Evolutionary conservation across 2,888 invertebrate species (phyloP).

Genomic region (Rhopalosiphum nymphaeae): DNA sequence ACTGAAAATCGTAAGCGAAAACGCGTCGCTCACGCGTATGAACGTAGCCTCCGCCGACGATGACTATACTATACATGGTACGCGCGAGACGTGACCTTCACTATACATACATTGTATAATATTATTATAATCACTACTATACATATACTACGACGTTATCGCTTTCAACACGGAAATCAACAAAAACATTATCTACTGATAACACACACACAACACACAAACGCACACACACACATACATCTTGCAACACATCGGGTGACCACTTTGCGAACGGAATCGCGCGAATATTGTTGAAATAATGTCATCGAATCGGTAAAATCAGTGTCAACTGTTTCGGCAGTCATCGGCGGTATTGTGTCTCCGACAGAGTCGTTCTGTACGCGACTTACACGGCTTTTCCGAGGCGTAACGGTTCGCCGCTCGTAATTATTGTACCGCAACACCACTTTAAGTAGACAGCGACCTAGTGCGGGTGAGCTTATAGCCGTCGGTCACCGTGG

Average conservation of each 20-base stretch:
- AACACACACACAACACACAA: neutral
- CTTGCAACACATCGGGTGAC: neutral
- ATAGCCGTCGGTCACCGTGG: neutral
- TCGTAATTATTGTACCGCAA: neutral
- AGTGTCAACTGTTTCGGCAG: neutral
- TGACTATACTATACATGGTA: neutral
- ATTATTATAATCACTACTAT: neutral
- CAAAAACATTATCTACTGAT: neutral
- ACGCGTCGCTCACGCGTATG: neutral
- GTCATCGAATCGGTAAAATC: neutral
- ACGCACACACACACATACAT: neutral
- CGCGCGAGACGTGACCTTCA: neutral
- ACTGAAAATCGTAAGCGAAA: neutral
- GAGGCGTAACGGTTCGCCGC: neutral
- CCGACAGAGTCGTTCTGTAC: neutral
- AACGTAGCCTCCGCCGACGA: neutral
- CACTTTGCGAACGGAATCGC: neutral
- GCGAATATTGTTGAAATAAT: neutral
- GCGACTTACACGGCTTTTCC: neutral
- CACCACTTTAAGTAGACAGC: neutral
- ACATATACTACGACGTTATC: neutral
- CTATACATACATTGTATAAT: neutral
- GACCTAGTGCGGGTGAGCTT: neutral
- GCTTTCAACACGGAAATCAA: constrained; percentile 24
- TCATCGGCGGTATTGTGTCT: neutral